A percentile compares a stretch with the other conserved stretches of the same genome.
Conservation (phyloP, 2,888 invertebrate species). For the Diarsia mendica region DNA sequence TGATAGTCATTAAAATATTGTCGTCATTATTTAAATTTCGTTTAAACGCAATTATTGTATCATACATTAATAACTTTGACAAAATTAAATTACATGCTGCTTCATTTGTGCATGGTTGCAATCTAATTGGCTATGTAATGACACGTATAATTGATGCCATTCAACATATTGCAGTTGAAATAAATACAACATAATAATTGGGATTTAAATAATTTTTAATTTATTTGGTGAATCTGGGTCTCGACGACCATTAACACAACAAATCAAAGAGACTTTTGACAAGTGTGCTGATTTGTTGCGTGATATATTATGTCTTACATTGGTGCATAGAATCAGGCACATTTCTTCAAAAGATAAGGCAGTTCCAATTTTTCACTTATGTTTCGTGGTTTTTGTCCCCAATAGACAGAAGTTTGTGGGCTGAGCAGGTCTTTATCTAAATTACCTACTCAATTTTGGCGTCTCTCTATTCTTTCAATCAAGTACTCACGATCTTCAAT, state of each 20-base stretch:
- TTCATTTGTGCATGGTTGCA: constrained; percentile 32
- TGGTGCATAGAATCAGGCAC: background rate
- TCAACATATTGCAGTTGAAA: constrained; percentile 13
- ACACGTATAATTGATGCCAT: constrained; percentile 34
- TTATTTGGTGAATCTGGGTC: background rate
- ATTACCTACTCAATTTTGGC: background rate
- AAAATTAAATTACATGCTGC: constrained; percentile 31
- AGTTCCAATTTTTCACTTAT: background rate
- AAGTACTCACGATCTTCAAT: background rate
- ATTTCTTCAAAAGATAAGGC: background rate
- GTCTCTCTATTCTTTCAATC: background rate
- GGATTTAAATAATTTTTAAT: background rate
- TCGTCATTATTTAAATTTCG: background rate
- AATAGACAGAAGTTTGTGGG: background rate
- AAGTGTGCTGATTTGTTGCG: background rate
- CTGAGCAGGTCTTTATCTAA: background rate
- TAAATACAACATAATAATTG: background rate
- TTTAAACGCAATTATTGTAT: constrained; percentile 20
- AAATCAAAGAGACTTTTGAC: background rate
- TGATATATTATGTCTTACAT: background rate
- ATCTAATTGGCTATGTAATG: constrained; percentile 22
- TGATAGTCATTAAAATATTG: background rate
- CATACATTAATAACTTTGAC: constrained; percentile 29
- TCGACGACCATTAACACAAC: background rate
- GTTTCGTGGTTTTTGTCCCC: background rate